Evolutionary conservation across 1,140 invertebrate genomes (phyloP).

Genomic region (Diachasma alloeum): DNA sequence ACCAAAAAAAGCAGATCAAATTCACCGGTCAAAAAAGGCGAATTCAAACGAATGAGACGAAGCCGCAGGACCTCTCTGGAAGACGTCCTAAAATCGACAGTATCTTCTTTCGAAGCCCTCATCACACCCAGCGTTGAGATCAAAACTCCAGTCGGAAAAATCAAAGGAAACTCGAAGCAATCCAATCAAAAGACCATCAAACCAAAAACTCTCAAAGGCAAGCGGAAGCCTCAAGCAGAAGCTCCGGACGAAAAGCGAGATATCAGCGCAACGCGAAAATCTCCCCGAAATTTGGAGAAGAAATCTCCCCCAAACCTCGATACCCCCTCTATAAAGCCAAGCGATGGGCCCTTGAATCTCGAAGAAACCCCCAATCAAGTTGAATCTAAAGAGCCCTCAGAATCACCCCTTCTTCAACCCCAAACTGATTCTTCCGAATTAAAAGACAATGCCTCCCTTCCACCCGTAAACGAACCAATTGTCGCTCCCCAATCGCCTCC

Average conservation of each 20-base stretch:
- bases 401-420: no score
- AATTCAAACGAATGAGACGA: not conserved
- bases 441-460: no score
- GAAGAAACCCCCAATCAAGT: no score
- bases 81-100: no score
- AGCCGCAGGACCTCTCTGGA: not conserved
- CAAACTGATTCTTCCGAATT: no score
- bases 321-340: no score
- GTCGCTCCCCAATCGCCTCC: no score
- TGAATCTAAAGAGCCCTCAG: no score
- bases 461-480: no score
- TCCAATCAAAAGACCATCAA: constrained; percentile 38
- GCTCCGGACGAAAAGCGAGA: not conserved
- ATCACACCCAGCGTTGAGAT: not conserved
- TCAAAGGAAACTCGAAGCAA: not conserved
- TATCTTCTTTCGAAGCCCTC: not conserved
- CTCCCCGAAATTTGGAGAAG: constrained; percentile 25
- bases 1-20: not conserved
- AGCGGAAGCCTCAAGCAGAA: constrained; percentile 37
- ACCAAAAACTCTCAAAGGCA: not conserved
- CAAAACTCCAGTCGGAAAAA: constrained; percentile 15
- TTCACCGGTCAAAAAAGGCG: not conserved
- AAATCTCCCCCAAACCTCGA: no score
- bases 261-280: constrained; percentile 38
- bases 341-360: no score